Evolutionary conservation across 64 coral and sea anemone species (phyloP).

Genomic region (Montipora sp.): DNA sequence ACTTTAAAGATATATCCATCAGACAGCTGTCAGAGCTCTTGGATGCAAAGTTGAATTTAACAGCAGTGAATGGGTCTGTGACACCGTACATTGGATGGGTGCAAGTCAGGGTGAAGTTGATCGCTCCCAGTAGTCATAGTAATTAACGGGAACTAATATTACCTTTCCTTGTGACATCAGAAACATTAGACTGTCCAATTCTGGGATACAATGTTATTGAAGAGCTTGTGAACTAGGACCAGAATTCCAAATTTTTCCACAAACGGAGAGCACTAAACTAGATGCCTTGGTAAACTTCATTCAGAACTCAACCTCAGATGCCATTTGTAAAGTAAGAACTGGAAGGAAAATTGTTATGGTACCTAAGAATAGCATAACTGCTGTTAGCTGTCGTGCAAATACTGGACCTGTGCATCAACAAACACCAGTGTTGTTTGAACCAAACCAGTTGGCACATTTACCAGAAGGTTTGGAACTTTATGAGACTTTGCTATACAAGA

Average conservation of each 20-base stretch:
- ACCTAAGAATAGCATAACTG: background rate
- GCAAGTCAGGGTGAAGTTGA: conserved; percentile 25
- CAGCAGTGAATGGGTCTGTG: conserved; percentile 41
- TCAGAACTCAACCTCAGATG: conserved; percentile 1
- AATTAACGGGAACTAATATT: background rate
- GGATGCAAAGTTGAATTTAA: conserved; percentile 15
- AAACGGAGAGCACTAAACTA: background rate
- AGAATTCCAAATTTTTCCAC: conserved; percentile 23
- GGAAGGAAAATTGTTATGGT: background rate
- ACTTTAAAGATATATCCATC: background rate
- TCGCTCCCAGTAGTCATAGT: background rate
- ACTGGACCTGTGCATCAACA: too few species aligned
- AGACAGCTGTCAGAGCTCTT: conserved; percentile 40
- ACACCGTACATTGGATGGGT: conserved; percentile 57
- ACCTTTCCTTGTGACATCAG: conserved; percentile 43
- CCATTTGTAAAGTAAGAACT: conserved; percentile 15
- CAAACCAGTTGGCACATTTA: background rate
- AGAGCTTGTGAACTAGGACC: conserved; percentile 25
- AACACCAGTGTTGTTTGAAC: conserved; percentile 35
- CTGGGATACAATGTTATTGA: conserved; percentile 66
- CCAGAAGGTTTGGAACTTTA: too few species aligned
- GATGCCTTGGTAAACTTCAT: conserved; percentile 39
- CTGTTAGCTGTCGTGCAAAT: conserved; percentile 1
- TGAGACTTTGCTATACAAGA: too few species aligned
- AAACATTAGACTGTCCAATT: conserved; percentile 38